Evolutionary conservation across 2,888 invertebrate genomes (phyloP).

Genomic region (Conomelus anceps): DNA sequence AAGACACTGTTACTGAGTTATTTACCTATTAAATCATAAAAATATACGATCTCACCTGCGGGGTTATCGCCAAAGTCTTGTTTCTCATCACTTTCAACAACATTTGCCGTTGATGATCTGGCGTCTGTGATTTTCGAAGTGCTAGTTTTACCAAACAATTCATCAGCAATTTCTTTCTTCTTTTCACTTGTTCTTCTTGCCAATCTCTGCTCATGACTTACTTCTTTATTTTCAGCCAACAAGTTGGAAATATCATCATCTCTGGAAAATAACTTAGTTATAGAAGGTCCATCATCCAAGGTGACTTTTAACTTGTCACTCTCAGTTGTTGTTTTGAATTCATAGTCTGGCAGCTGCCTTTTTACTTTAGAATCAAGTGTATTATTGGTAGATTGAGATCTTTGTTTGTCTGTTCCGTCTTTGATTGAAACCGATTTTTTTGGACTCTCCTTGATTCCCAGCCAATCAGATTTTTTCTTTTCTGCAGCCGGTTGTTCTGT

Average conservation of each 20-base stretch:
- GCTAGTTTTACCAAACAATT: background rate
- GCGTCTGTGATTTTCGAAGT: background rate
- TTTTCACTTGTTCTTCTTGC: background rate
- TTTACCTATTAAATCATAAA: too few species aligned
- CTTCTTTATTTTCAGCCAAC: background rate
- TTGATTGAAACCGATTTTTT: background rate
- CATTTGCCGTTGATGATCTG: background rate
- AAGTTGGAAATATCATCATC: background rate
- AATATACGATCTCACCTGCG: background rate
- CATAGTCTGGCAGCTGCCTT: background rate
- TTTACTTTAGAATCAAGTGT: background rate
- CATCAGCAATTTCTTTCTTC: background rate
- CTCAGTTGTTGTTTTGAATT: background rate
- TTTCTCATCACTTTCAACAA: background rate
- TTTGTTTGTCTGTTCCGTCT: background rate
- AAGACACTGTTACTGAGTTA: too few species aligned
- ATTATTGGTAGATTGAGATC: background rate
- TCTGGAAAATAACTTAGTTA: background rate
- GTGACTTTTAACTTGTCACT: background rate
- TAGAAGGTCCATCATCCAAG: background rate
- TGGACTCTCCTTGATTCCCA: slow-evolving; percentile 3
- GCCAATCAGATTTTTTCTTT: background rate
- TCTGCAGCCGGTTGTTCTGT: background rate
- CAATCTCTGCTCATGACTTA: background rate
- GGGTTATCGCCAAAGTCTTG: background rate